Base-by-base conservation (phyloP, 2,113 vertebrate genomes). In the Oncorhynchus tshawytscha region DNA sequence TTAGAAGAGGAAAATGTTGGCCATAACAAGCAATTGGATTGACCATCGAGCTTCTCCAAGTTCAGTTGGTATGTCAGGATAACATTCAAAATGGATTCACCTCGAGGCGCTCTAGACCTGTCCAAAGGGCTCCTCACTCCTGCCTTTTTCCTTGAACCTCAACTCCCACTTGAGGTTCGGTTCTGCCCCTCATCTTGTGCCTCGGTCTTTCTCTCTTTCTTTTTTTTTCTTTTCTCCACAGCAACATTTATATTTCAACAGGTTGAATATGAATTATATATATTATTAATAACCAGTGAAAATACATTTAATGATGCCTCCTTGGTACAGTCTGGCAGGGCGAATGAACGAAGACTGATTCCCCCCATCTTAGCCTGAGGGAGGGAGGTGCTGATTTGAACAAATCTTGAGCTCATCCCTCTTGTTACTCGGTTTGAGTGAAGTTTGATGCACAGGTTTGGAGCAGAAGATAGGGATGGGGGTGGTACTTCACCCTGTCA, bases 181-280 rank as follows among this genome's bases (percentile, higher is more conserved):
- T 73, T 80, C 81, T 78, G 79, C 78, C 76, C 84, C 85, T 81
- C 71, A 72, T 86, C 89, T 81, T 78, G 79, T 84, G 85, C 84
- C 80, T 77, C 24, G 60, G 81, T 78, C 87, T 85, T 92, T 86
- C 88, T 86, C 90, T n/a, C n/a, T n/a, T n/a, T n/a, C n/a, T n/a
- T n/a, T n/a, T n/a, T n/a, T n/a, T n/a, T n/a, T n/a, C n/a, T n/a
- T n/a, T n/a, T n/a, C n/a, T n/a, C 91, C 91, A 91, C 88, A 39
- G 87, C 91, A 90, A 81, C 94, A 95, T 97, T 94, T 90, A 96
- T 96, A 96, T 96, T 97, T 96, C 93, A 98, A 90, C 87, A 89
- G 84, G 84, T 86, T 45, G 86, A 83, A 87, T 93, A 96, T 97
- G 94, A 97, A 97, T 97, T 96, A 97, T 97, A n/a, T n/a, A n/a